Base-by-base conservation (phyloP, 2,888 invertebrate genomes). In the Amphimallon solstitiale region DNA sequence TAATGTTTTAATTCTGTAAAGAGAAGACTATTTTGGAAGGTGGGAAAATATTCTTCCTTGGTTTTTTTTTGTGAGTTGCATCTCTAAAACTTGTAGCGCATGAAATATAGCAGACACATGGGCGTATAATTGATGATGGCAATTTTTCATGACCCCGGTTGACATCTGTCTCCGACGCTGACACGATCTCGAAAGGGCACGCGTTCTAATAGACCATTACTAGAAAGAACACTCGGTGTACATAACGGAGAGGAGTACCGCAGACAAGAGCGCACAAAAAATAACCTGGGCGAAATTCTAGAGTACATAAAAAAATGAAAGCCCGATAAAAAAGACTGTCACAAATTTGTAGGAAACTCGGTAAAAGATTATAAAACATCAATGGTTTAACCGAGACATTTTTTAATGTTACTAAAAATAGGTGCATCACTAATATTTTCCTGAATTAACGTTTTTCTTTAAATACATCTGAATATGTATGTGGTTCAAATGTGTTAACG, bases 71-170 rank as follows among this genome's bases (percentile, higher is more conserved):
- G 43, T 43, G 15, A 10, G 29, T 35, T 43, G 14, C 23, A 15
- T 43, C 43, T 34, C 43, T 17, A 43, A 59, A 59, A 29, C 43
- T 59, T 40, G 29, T 17, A 14, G 43, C 40, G 56, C 43, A 43
- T 59, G 56, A 59, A 59, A 59, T 45, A 59, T 43, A 59, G 29
- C 56, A 60, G 60, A 59, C 70, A 70, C 66, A 66, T 71, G 73
- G 71, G 69, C 68, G 72, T 72, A 76, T 79, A 79, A 80, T 80
- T 80, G 77, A 80, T 80, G 79, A 76, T 70, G 74, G 79, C 75
- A 79, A 80, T 80, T 79, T 79, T 79, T 81, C 79, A 81, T 74
- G 73, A 79, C 76, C 76, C 74, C 71, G 19, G 68, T 68, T 74
- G 79, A 79, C 80, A 78, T 78, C 76, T 76, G 78, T 75, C 75